phyloP scores from a whole-genome alignment of 2,113 vertebrate species.

The Noturus placidus region DNA sequence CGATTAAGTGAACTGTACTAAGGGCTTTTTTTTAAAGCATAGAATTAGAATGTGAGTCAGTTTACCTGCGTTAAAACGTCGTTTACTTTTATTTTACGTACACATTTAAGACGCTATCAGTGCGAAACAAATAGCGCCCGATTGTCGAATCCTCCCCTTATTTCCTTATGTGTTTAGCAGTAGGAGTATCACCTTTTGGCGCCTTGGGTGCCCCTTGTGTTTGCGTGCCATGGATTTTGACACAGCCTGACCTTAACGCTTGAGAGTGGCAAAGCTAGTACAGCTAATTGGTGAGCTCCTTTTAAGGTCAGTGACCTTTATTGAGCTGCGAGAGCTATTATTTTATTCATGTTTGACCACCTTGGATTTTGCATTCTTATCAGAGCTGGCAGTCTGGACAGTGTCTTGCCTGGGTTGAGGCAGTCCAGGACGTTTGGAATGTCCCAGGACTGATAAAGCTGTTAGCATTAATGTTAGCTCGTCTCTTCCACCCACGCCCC shows the following conservation, averaged over 20 bases:
- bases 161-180: not conserved
- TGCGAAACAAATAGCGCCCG: not conserved
- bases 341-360: conserved; percentile 70
- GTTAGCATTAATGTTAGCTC: conserved; percentile 50
- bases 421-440: conserved; percentile 44
- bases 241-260: conserved; percentile 39
- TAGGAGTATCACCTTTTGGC: not conserved
- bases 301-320: conserved; percentile 49
- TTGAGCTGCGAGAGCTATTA: conserved; percentile 44
- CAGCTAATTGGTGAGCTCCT: conserved; percentile 49
- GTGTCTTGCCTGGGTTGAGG: conserved; percentile 44
- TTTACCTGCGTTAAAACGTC: not conserved
- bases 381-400: conserved; percentile 57
- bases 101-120: not conserved
- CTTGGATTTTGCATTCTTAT: conserved; percentile 54
- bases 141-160: not conserved
- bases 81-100: not conserved
- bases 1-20: no score
- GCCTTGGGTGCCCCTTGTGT: not conserved
- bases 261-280: conserved; percentile 51
- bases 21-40: not conserved
- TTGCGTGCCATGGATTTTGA: not conserved
- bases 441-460: conserved; percentile 54
- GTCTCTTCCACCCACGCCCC: conserved; percentile 57
- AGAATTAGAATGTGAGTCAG: not conserved